phyloP scores from a whole-genome alignment of 2,888 invertebrate species.

The Xestoiulus laeticollis region DNA sequence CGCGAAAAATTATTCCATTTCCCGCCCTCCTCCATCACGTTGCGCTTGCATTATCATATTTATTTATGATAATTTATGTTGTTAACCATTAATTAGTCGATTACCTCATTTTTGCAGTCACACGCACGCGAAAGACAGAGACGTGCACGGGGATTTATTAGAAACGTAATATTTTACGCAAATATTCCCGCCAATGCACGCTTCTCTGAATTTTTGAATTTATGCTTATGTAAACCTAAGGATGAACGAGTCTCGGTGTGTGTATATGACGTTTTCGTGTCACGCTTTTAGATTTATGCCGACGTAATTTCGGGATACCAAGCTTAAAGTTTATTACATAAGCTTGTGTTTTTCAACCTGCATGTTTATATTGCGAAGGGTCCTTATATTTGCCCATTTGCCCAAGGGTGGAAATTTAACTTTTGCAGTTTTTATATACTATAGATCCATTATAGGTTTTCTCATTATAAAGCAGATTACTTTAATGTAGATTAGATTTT shows the following conservation, averaged over 20 bases:
- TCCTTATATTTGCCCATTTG: no score
- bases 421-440: no score
- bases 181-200: conserved; percentile 8
- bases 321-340: not conserved
- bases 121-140: not conserved
- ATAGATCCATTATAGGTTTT: no score
- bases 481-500: no score
- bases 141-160: not conserved
- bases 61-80: conserved; percentile 32
- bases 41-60: conserved; percentile 13
- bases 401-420: no score
- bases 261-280: not conserved
- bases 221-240: not conserved
- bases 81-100: conserved; percentile 23
- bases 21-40: conserved; percentile 27
- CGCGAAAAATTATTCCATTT: conserved; percentile 10
- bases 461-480: no score
- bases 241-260: not conserved
- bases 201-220: conserved; percentile 23
- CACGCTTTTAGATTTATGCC: not conserved
- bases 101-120: conserved; percentile 23
- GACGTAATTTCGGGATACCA: not conserved
- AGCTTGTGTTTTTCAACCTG: not conserved
- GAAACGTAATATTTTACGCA: conserved; percentile 16
- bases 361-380: no score